Evolutionary conservation across 1,140 invertebrate genomes (phyloP), one percentile per base, ranked within the genome.

Genomic region (Luehdorfia chinensis): DNA sequence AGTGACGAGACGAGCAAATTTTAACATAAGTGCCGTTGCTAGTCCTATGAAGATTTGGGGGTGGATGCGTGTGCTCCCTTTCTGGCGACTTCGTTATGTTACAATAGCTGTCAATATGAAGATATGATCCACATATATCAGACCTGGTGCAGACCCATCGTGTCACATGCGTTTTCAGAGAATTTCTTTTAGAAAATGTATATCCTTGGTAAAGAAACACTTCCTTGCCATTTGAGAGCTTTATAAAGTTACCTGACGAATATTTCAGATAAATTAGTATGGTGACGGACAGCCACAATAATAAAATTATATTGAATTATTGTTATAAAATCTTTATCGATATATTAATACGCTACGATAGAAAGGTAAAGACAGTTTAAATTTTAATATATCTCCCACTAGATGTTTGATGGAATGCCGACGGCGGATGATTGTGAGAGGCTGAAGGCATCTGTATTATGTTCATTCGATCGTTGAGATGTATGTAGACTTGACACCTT

Each of bases 401-500:
- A 7, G 11, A 2, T n/a, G 50, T 55, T 8, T 14, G 47, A 13
- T 31, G 25, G 11, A 49, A 47, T 0, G 1, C 36, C 5, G 25
- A 21, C 1, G 47, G 50, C 7, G 34, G 49, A 45, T 64, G 60
- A 7, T 27, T 44, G 15, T 67, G 59, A 6, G 39, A 9, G 14
- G n/a, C 46, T 4, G 48, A 47, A 0, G 55, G 53, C 7, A 41
- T 23, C 5, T 27, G 32, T 7, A 59, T 31, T 4, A 66, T 27
- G 1, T 59, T 49, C 9, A 54, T 19, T 1, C 59, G 9, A 1
- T 48, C 14, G 39, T 65, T 52, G 0, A 67, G 18, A 34, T 69
- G 60, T 18, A 72, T 28, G 25, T 72, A 72, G 0, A 59, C 34
- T 0, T 11, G 23, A 27, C 69, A 50, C n/a, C 44, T 59, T 1